Conservation (phyloP, 2,113 vertebrate species). For the Pteropus alecto region DNA sequence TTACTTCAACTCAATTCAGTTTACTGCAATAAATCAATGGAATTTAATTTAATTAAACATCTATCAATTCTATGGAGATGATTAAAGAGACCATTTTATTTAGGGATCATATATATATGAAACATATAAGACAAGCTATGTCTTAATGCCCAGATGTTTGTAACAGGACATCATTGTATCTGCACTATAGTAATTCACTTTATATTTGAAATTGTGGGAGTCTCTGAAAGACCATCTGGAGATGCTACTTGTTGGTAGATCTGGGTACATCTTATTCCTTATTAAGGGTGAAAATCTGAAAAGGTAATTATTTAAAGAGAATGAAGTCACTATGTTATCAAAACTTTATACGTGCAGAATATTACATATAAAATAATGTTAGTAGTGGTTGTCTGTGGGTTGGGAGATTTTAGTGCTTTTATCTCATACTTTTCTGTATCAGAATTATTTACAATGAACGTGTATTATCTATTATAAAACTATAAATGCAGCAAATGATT, state of each 20-base stretch:
- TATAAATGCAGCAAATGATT: background rate
- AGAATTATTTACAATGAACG: background rate
- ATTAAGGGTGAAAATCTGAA: background rate
- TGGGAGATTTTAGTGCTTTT: background rate
- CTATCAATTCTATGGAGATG: conserved; percentile 18
- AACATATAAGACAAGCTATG: background rate
- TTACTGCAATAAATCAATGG: conserved; percentile 53
- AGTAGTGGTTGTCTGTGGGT: background rate
- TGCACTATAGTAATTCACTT: background rate
- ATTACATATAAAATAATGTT: background rate
- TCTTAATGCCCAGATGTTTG: background rate
- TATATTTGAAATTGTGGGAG: background rate
- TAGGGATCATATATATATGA: background rate
- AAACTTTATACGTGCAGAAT: background rate
- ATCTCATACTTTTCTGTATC: background rate
- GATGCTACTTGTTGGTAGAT: background rate
- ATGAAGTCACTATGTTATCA: background rate
- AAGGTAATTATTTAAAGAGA: background rate
- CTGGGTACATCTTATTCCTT: background rate
- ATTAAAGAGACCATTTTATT: conserved; percentile 8
- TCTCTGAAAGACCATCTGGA: background rate
- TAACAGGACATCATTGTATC: background rate
- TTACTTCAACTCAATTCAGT: conserved; percentile 49
- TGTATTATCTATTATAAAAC: background rate
- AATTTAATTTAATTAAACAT: conserved; percentile 52